A percentile compares a stretch with the other conserved stretches of the same genome.
phyloP scores from a whole-genome alignment of 2,888 invertebrate species.

The Pristionchus exspectatus region DNA sequence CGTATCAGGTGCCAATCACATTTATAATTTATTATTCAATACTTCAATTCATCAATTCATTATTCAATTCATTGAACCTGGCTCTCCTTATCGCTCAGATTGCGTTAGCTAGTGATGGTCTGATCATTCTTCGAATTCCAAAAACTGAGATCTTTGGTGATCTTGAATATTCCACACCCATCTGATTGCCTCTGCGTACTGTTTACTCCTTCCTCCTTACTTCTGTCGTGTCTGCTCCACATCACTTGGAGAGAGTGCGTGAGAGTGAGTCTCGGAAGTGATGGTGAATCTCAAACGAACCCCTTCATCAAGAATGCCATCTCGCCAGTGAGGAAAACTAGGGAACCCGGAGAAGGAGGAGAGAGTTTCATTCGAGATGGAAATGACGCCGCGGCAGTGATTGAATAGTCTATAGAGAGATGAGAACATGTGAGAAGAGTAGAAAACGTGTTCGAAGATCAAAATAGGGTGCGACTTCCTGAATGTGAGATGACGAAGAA shows the following conservation, averaged over 20 bases:
- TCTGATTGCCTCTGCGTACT: background rate
- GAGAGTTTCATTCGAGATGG: background rate
- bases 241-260: background rate
- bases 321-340: background rate
- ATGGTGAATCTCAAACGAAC: background rate
- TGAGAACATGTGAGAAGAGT: background rate
- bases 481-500: too few species aligned
- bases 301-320: background rate
- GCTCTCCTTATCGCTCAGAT: too few species aligned
- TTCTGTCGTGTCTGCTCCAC: background rate
- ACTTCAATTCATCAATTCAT: too few species aligned
- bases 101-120: too few species aligned
- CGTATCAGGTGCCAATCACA: too few species aligned
- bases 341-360: background rate
- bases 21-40: too few species aligned
- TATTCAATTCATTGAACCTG: too few species aligned
- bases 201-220: background rate
- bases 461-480: too few species aligned
- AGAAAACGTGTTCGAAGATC: too few species aligned
- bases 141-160: background rate
- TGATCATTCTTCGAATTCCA: background rate
- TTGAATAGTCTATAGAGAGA: constrained; percentile 34
- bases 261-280: background rate
- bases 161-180: background rate
- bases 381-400: constrained; percentile 1